Conservation (phyloP, 2,113 vertebrate species). For the Eidolon helvum region DNA sequence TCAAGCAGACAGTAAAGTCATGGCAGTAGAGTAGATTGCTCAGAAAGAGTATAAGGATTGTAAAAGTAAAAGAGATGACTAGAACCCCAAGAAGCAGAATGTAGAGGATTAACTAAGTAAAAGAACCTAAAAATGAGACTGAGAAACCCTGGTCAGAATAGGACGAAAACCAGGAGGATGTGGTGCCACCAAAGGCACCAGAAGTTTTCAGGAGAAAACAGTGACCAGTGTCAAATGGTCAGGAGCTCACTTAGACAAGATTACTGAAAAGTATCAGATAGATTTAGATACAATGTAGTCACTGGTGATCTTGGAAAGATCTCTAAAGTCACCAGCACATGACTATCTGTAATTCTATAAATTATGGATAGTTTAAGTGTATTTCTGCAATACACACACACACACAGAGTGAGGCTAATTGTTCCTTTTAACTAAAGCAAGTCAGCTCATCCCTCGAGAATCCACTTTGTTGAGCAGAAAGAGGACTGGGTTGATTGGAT, state of each 20-base stretch:
- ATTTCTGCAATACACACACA: neutral
- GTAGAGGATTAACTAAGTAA: neutral
- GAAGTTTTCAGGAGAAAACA: neutral
- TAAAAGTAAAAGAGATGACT: neutral
- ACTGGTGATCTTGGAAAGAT: neutral
- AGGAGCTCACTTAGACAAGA: neutral
- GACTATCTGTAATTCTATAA: neutral
- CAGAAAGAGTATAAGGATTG: neutral
- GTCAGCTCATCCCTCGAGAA: neutral
- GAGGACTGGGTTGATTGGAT: neutral
- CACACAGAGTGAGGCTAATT: neutral
- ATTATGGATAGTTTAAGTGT: neutral
- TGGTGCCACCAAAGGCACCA: neutral
- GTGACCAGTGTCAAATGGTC: neutral
- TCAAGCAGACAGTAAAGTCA: neutral
- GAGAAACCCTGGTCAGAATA: neutral
- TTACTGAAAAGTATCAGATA: neutral
- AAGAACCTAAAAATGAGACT: neutral
- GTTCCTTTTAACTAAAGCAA: neutral
- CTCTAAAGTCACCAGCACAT: neutral
- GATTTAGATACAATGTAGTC: neutral
- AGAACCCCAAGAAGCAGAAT: neutral
- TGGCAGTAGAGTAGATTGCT: neutral
- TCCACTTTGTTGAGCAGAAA: neutral
- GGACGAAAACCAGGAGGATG: neutral